Conservation (phyloP, 2,797 vertebrate genomes). For the Leptatherina wallacei region DNA sequence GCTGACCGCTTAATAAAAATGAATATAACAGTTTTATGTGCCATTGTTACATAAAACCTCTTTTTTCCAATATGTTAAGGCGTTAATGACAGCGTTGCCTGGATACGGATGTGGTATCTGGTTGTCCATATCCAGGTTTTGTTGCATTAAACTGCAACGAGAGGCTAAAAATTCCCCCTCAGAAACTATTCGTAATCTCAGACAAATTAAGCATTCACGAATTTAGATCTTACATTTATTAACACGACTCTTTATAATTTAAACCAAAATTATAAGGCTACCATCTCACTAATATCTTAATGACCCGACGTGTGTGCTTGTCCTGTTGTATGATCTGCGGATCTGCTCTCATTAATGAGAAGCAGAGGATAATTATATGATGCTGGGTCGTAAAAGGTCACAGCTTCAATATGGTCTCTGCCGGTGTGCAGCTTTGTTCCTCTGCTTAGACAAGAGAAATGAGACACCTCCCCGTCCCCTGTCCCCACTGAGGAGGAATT, state of each 20-base stretch:
- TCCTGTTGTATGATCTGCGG: slow-evolving; percentile 50
- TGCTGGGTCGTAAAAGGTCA: slow-evolving; percentile 64
- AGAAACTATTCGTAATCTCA: slow-evolving; percentile 50
- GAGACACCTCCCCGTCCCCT: slow-evolving; percentile 29
- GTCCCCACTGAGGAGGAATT: slow-evolving; percentile 35
- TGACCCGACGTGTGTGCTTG: slow-evolving; percentile 52
- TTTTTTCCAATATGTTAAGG: slow-evolving; percentile 33
- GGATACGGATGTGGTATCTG: slow-evolving; percentile 1
- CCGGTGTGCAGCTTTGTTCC: slow-evolving; percentile 48
- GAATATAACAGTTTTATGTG: slow-evolving; percentile 8
- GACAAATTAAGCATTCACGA: slow-evolving; percentile 39
- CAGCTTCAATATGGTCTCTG: slow-evolving; percentile 46
- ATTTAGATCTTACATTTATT: slow-evolving; percentile 55
- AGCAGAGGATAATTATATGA: slow-evolving; percentile 52
- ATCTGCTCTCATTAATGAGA: slow-evolving; percentile 54
- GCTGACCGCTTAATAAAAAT: slow-evolving; percentile 48
- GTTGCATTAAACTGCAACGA: slow-evolving; percentile 31
- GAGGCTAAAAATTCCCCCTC: slow-evolving; percentile 21
- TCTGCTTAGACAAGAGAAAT: slow-evolving; percentile 48
- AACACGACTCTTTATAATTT: slow-evolving; percentile 38
- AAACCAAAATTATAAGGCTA: slow-evolving; percentile 52
- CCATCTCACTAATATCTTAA: slow-evolving; percentile 57
- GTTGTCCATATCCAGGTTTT: not conserved
- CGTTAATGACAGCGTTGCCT: slow-evolving; percentile 29
- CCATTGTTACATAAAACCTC: slow-evolving; percentile 35